phyloP scores from a whole-genome alignment of 2,888 invertebrate genomes.

The Cotesia congregata region DNA sequence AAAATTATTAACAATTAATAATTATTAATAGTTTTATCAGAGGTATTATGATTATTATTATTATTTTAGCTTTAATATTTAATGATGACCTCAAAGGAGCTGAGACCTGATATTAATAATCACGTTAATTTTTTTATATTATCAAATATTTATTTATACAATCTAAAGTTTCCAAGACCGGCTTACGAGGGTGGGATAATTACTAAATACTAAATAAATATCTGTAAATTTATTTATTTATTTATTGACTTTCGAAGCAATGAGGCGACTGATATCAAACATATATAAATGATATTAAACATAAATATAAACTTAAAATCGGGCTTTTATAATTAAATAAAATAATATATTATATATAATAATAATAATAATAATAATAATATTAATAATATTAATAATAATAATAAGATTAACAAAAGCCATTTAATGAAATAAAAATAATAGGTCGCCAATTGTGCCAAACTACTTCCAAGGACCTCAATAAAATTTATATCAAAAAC shows the following conservation, averaged over 20 bases:
- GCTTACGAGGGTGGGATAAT: not conserved
- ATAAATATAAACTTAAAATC: not conserved
- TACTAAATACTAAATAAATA: not conserved
- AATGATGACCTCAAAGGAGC: not conserved
- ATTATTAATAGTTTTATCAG: not conserved
- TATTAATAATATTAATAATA: not conserved
- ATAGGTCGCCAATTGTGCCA: conserved; percentile 41
- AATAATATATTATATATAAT: not conserved
- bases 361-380: not conserved
- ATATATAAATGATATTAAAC: not conserved
- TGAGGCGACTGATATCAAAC: conserved; percentile 10
- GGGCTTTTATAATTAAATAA: not conserved
- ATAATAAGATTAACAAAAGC: not conserved
- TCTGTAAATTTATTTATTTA: not conserved
- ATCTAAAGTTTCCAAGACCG: conserved; percentile 9
- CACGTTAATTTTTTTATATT: not conserved
- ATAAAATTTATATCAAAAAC: conserved; percentile 5
- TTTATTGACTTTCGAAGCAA: not conserved
- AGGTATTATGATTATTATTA: not conserved
- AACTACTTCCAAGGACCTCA: conserved; percentile 37
- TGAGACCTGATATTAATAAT: not conserved
- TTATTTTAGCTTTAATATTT: not conserved
- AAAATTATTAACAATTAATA: too few relatives aligned
- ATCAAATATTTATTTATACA: not conserved
- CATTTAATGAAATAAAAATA: conserved; percentile 8